Base-by-base conservation (phyloP, 2,888 invertebrate genomes). In the Nowickia ferox region DNA sequence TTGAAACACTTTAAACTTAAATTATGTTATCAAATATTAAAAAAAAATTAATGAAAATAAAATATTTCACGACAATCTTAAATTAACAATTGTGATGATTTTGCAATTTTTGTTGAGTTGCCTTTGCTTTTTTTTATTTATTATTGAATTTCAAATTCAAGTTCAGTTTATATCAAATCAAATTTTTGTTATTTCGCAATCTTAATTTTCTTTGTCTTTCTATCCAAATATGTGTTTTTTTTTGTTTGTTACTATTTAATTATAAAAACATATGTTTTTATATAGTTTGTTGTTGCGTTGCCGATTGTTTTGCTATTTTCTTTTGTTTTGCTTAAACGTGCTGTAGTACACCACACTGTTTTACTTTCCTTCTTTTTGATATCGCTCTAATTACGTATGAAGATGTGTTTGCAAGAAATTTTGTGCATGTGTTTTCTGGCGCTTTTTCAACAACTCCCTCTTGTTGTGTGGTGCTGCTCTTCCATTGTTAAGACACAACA, bases 21-120 rank as follows among this genome's bases (percentile, higher is more conserved):
- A 61, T 69, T 79, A 65, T 76, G 75, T 57, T 61, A 74, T 69
- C 38, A 44, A 63, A 75, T 77, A 53, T 79, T 46, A 40, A 65
- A 66, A 46, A 63, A 61, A 48, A 61, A 68, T 71, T 44, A 71
- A 69, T 69, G 65, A 80, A 79, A 66, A 69, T 46, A 79, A 78
- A 83, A 80, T 80, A 75, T 76, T 75, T 72, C 68, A 86, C 84
- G 79, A 72, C 79, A 86, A 83, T 83, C 79, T 76, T 78, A 78
- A 74, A 85, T 74, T 83, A 83, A 86, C 79, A 86, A 83, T 80
- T 86, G 86, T 86, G 86, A 86, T 86, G 86, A 86, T 83, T 86
- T 83, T 17, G 86, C 86, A 86, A 80, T 83, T 79, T 79, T 53
- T 59, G 40, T 72, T 53, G 17, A 80, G 71, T 86, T 79, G 38